A percentile compares a stretch with the other conserved stretches of the same genome.
Conservation (phyloP, 2,797 vertebrate species). For the Anomalospiza imberbis region DNA sequence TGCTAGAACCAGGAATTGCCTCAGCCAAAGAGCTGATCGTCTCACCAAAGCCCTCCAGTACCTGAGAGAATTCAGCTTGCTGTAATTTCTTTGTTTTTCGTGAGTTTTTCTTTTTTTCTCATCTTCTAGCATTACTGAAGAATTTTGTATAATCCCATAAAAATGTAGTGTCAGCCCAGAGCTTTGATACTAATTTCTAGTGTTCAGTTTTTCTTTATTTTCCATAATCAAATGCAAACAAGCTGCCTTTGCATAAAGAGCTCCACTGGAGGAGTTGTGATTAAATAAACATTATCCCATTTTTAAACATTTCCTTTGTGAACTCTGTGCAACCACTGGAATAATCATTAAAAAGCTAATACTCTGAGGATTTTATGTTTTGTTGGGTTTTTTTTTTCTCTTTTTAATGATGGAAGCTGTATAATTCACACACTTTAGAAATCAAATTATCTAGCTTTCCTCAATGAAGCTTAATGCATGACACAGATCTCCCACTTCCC, state of each 20-base stretch:
- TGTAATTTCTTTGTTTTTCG: background rate
- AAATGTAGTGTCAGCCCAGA: background rate
- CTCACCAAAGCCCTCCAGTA: conserved; percentile 73
- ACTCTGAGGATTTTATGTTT: background rate
- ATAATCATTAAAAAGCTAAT: background rate
- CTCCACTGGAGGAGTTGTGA: background rate
- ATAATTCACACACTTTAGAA: background rate
- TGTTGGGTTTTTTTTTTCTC: background rate
- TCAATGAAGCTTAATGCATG: background rate
- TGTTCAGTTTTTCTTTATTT: background rate
- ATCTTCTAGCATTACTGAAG: background rate
- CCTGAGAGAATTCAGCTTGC: conserved; percentile 61
- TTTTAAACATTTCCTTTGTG: background rate
- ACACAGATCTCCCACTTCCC: background rate
- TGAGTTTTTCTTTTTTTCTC: background rate
- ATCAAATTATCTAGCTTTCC: background rate
- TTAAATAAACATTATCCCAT: background rate
- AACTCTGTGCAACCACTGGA: background rate
- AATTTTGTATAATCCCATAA: background rate
- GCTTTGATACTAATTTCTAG: background rate
- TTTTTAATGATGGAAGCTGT: background rate
- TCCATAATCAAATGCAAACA: background rate
- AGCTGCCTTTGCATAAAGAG: background rate
- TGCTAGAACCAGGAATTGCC: conserved; percentile 58
- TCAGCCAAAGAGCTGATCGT: conserved; percentile 67